phyloP scores from a whole-genome alignment of 2,113 vertebrate genomes.

The Cairina moschata region DNA sequence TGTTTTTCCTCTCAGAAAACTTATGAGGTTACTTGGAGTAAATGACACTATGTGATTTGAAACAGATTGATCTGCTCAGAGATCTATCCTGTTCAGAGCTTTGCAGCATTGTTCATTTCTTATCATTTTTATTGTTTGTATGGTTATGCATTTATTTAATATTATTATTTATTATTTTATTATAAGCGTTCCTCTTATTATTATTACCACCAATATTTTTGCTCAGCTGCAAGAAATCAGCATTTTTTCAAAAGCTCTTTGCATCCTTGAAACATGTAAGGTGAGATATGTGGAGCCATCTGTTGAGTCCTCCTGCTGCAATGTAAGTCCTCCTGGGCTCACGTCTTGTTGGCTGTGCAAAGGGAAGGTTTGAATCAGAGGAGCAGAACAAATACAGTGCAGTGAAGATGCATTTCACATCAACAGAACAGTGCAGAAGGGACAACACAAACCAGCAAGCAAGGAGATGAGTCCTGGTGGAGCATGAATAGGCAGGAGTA shows the following conservation, averaged over 20 bases:
- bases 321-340: neutral
- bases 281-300: neutral
- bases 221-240: neutral
- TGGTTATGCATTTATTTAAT: neutral
- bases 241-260: neutral
- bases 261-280: neutral
- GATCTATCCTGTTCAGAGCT: neutral
- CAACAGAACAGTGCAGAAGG: neutral
- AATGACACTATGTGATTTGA: neutral
- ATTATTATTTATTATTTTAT: neutral
- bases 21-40: neutral
- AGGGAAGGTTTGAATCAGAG: neutral
- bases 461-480: neutral
- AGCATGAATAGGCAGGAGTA: neutral
- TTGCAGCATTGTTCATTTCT: too few relatives aligned
- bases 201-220: neutral
- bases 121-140: neutral
- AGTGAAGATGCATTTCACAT: neutral
- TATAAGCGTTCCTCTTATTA: neutral
- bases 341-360: fast-evolving
- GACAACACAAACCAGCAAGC: neutral
- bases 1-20: neutral
- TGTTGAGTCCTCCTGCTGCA: neutral
- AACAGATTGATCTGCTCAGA: neutral
- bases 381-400: neutral